Base-by-base conservation (phyloP, 2,113 vertebrate genomes). In the Rhinopomastus cyanomelas region DNA sequence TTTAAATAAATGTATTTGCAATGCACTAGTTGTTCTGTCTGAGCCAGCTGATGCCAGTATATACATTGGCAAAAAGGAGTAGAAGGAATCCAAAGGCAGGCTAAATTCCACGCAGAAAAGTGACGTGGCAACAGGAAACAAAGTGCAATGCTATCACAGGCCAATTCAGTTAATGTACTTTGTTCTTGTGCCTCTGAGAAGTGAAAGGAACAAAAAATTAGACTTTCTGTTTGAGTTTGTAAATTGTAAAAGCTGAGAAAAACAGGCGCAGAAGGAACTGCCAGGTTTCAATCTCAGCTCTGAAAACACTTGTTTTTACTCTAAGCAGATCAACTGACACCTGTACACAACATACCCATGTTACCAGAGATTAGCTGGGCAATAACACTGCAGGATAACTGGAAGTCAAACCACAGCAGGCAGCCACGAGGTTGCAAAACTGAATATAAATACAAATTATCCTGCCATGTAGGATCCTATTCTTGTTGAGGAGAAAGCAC, bases 91-190 rank as follows among this genome's bases (percentile, higher is more conserved):
- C 82, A 71, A 62, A 29, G 52, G 30, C 56, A 92, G 90, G 71
- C 59, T 88, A 95, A 95, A 94, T 73, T 96, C 90, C 93, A 94
- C 60, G 67, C 48, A 82, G 59, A 81, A 92, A 90, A 88, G 55
- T 53, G 78, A 95, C 1, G 84, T 94, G 93, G 90, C 88, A 79
- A 80, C 34, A 95, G 52, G 87, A 91, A 77, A 87, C 93, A 90
- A 95, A 94, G 95, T 90, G 42, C 88, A 95, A 57, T 22, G 46
- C 55, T 76, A 59, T 39, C 5, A 2, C 2, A 3, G 2, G 36
- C 62, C 67, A 81, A 66, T 90, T 94, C 75, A 82, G 74, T 90
- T 90, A 66, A 65, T 16, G 94, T 48, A 96, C 81, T 92, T 95
- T 93, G 90, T 46, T 93, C 92, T 73, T 7, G 1, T 16, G 60